phyloP scores from a whole-genome alignment of 2,797 vertebrate species.

The Tinamus major region DNA sequence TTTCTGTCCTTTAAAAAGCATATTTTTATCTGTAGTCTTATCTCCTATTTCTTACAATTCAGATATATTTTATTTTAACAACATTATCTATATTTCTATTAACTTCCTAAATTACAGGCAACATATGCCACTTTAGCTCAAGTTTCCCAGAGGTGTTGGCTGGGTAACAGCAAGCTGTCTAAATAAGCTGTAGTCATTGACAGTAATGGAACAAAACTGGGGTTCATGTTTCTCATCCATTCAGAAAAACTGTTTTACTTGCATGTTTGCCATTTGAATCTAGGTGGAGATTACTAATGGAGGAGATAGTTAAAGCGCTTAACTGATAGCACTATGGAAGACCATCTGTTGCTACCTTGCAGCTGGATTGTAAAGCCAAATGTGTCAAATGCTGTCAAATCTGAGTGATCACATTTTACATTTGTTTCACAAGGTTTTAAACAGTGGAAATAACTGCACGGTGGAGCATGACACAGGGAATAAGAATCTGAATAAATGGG shows the following conservation, averaged over 20 bases:
- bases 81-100: conserved; percentile 52
- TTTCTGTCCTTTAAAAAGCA: conserved; percentile 38
- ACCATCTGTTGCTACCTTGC: neutral
- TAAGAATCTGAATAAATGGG: neutral
- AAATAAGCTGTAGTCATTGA: conserved; percentile 2
- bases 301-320: neutral
- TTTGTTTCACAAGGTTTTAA: neutral
- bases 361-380: neutral
- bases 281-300: neutral
- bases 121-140: conserved; percentile 8
- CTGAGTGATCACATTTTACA: neutral
- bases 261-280: neutral
- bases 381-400: neutral
- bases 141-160: conserved; percentile 41
- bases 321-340: neutral
- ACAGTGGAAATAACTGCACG: neutral
- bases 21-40: conserved; percentile 67
- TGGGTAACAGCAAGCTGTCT: conserved; percentile 24
- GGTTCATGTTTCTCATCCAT: neutral
- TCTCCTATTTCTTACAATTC: conserved; percentile 29
- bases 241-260: neutral
- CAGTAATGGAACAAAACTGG: neutral
- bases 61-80: conserved; percentile 34
- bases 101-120: conserved; percentile 41
- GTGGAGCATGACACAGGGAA: neutral